These are phyloP conservation scores for Boloria selene DNA, from an alignment of 2,888 invertebrate species.

Conservation along the genomic window DNA sequence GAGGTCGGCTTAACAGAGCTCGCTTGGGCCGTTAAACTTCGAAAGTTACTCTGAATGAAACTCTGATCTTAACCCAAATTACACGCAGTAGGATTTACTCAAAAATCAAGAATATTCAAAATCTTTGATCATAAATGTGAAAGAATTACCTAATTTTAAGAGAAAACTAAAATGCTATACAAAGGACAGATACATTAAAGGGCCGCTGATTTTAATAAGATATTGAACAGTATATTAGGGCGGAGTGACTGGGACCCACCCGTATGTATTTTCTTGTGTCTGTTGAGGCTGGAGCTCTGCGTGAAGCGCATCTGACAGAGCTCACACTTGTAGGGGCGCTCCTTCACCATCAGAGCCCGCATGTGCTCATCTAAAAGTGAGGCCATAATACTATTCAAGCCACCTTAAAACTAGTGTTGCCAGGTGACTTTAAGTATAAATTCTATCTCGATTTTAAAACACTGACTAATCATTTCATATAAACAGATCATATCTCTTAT, in stretches of 20 bases:
- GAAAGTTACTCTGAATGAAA: neutral
- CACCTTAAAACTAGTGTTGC: slow-evolving; percentile 36
- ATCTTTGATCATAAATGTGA: too few species aligned
- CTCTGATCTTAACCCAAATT: neutral
- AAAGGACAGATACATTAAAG: neutral
- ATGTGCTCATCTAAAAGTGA: slow-evolving; percentile 81
- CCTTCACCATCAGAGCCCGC: slow-evolving; percentile 80
- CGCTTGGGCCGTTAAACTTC: slow-evolving; percentile 2
- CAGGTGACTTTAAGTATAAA: slow-evolving; percentile 44
- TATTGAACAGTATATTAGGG: slow-evolving; percentile 18
- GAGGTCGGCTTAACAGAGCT: slow-evolving; percentile 62
- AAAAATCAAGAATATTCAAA: too few species aligned
- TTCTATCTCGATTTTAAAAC: slow-evolving; percentile 9
- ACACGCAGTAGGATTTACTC: neutral
- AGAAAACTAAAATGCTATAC: neutral
- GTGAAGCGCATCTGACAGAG: slow-evolving; percentile 87
- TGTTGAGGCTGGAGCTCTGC: slow-evolving; percentile 87
- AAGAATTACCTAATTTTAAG: neutral
- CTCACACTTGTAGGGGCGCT: slow-evolving; percentile 85
- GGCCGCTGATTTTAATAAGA: slow-evolving; percentile 15
- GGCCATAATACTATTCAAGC: slow-evolving; percentile 58
- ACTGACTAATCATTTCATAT: neutral
- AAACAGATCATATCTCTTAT: neutral
- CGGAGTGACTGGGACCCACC: slow-evolving; percentile 68
- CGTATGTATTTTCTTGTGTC: slow-evolving; percentile 87